phyloP scores from a whole-genome alignment of 30 jellyfish, hydroid and myxozoan species.

The Nemopilema nomurai region DNA sequence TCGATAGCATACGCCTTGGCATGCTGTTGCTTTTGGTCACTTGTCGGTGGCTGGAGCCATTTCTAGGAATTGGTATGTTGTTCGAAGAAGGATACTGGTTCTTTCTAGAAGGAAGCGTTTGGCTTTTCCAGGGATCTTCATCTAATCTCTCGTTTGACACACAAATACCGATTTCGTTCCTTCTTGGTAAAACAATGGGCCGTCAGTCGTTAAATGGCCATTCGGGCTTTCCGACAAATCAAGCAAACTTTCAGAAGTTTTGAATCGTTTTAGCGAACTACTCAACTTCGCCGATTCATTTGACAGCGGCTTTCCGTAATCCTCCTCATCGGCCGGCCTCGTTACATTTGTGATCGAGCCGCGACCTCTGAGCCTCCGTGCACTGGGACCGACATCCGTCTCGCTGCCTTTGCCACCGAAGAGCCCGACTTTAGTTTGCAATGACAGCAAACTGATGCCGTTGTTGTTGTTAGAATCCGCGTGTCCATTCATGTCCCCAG shows the following conservation, averaged over 20 bases:
- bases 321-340: slow-evolving; percentile 26
- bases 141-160: not conserved
- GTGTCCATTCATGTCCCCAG: not conserved
- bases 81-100: slow-evolving; percentile 6
- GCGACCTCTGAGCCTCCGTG: slow-evolving; percentile 67
- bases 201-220: not conserved
- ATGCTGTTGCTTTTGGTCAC: slow-evolving; percentile 17
- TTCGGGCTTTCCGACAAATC: slow-evolving; percentile 4
- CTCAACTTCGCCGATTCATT: slow-evolving; percentile 12
- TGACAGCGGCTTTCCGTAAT: slow-evolving; percentile 18
- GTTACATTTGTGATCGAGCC: slow-evolving; percentile 60
- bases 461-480: slow-evolving; percentile 33
- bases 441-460: slow-evolving; percentile 29
- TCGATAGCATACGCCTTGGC: slow-evolving; percentile 12
- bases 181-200: slow-evolving; percentile 15
- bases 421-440: slow-evolving; percentile 61
- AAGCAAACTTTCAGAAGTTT: slow-evolving; percentile 41
- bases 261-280: slow-evolving; percentile 36
- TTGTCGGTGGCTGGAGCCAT: not conserved
- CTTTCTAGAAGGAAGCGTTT: slow-evolving; percentile 7
- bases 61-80: slow-evolving; percentile 1
- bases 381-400: slow-evolving; percentile 74
- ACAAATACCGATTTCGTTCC: not conserved
- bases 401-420: slow-evolving; percentile 75
- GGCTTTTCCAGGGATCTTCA: slow-evolving; percentile 32